Evolutionary conservation across 2,888 invertebrate species (phyloP).

Genomic region (Ryuthela nishihirai): DNA sequence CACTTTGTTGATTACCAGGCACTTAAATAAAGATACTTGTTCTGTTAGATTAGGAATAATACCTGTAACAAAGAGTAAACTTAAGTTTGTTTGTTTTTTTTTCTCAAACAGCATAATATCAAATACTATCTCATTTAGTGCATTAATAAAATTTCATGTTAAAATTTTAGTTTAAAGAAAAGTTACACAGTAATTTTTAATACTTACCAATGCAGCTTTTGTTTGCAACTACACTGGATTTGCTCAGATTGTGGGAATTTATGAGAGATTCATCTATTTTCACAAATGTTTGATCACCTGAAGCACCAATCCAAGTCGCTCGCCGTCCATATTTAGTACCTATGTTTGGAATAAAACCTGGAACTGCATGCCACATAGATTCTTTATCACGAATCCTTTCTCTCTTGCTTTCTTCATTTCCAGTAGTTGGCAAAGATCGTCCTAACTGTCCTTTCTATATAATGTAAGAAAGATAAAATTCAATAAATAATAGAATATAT

Average conservation of each 20-base stretch:
- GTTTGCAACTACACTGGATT: conserved; percentile 85
- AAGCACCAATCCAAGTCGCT: conserved; percentile 90
- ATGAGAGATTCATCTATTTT: conserved; percentile 90
- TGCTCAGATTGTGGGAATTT: conserved; percentile 79
- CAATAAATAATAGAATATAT: background rate
- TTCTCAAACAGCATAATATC: too few relatives aligned
- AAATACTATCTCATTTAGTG: too few relatives aligned
- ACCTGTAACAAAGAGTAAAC: conserved; percentile 8
- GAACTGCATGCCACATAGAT: conserved; percentile 59
- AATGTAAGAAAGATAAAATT: background rate
- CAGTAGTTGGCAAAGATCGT: conserved; percentile 49
- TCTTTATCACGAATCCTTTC: conserved; percentile 42
- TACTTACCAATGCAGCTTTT: conserved; percentile 73
- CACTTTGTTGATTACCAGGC: conserved; percentile 80
- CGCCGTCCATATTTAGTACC: conserved; percentile 81
- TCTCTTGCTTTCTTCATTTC: conserved; percentile 25
- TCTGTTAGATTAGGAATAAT: conserved; percentile 71
- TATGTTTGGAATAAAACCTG: conserved; percentile 70
- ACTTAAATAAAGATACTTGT: conserved; percentile 69
- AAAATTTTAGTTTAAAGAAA: conserved; percentile 46
- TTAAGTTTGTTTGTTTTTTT: background rate
- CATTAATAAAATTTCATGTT: too few relatives aligned
- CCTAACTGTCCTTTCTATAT: conserved; percentile 63
- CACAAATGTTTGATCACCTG: conserved; percentile 93
- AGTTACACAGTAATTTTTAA: background rate